These are phyloP conservation scores for Mirza zaza DNA, from an alignment of 2,113 vertebrate genomes.

Conservation along the genomic window DNA sequence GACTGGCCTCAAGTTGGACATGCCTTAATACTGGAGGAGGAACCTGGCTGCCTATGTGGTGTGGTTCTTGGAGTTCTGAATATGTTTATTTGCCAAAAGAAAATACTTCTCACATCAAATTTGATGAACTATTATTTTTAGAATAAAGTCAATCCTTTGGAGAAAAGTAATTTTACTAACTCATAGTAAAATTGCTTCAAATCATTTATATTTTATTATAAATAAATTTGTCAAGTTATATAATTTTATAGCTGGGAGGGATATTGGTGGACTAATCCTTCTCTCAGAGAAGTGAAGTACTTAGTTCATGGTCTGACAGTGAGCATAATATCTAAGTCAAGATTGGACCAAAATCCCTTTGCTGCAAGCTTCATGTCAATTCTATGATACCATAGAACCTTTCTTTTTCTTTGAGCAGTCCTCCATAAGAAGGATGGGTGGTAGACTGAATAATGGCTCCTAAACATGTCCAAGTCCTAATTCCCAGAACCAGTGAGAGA, in stretches of 20 bases:
- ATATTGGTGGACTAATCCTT: not conserved
- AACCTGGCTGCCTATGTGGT: not conserved
- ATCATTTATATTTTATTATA: constrained; percentile 27
- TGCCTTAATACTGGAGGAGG: not conserved
- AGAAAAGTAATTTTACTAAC: not conserved
- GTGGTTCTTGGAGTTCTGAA: not conserved
- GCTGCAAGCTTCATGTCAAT: not conserved
- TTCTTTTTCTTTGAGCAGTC: not conserved
- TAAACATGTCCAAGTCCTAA: not conserved
- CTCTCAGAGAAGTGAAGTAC: not conserved
- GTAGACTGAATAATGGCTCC: not conserved
- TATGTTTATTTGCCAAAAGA: not conserved
- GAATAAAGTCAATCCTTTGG: not conserved
- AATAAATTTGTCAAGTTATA: constrained; percentile 13
- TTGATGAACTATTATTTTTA: not conserved
- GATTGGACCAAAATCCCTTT: not conserved
- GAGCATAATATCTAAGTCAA: not conserved
- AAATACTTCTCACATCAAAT: not conserved
- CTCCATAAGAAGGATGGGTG: not conserved
- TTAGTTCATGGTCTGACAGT: not conserved
- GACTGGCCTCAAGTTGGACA: not conserved
- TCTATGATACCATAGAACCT: not conserved
- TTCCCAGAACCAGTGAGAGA: not conserved
- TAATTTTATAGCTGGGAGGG: not conserved
- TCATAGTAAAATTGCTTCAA: not conserved